Evolutionary conservation across 1,140 invertebrate genomes (phyloP).

Genomic region (Eulimnadia texana): DNA sequence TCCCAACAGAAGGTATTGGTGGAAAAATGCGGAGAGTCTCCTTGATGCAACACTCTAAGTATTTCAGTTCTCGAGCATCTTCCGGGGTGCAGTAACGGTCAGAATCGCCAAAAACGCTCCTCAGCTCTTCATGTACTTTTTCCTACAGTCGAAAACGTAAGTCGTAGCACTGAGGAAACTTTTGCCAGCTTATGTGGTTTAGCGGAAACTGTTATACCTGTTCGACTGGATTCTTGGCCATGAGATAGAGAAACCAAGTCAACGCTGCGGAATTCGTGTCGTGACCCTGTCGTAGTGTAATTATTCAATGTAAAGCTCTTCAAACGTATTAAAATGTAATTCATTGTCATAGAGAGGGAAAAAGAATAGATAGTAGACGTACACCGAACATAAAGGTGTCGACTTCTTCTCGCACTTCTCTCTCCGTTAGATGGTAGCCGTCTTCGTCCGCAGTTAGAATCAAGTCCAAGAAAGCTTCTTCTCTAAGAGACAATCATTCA

Average conservation of each 20-base stretch:
- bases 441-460: constrained; percentile 41
- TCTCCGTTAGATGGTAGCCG: constrained; percentile 32
- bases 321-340: constrained; percentile 26
- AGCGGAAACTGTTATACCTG: constrained; percentile 26
- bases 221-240: constrained; percentile 35
- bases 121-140: constrained; percentile 30
- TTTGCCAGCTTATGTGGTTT: background rate
- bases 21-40: constrained; percentile 31
- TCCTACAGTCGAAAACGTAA: constrained; percentile 15
- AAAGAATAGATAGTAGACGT: background rate
- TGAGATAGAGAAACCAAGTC: constrained; percentile 35
- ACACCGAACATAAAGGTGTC: constrained; percentile 58
- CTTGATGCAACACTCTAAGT: constrained; percentile 34
- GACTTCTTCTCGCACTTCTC: constrained; percentile 63
- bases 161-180: constrained; percentile 22
- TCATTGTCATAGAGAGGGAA: constrained; percentile 15
- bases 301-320: constrained; percentile 7
- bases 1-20: constrained; percentile 34
- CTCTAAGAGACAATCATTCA: background rate
- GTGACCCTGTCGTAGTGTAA: constrained; percentile 28
- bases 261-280: constrained; percentile 39
- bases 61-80: constrained; percentile 42
- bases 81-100: constrained; percentile 56
- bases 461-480: constrained; percentile 59
- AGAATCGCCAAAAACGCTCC: constrained; percentile 32